Evolutionary conservation across 2,888 invertebrate genomes (phyloP), one percentile per base, ranked within the genome.

Genomic region (Argyra leucocephala): DNA sequence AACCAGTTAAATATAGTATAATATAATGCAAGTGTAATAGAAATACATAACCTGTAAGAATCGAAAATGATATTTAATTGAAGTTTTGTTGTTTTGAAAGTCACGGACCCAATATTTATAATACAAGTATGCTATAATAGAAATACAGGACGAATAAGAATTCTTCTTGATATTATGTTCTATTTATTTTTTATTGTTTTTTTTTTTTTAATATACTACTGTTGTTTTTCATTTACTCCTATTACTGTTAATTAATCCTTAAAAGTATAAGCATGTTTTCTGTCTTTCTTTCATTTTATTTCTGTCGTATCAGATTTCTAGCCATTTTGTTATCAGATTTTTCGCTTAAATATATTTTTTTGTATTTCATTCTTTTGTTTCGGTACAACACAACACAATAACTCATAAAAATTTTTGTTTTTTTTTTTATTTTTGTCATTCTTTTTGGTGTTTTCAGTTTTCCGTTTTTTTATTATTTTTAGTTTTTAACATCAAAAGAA

Each of bases 201-300:
- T 37, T 9, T 12, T 18, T n/a, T 12, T 48, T 5, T 15, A 48
- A 48, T 5, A 48, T n/a, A 48, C 15, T 9, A 9, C 10, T 48
- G 15, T 37, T 15, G 6, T 9, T 37, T 48, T 48, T 48, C 5
- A 18, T 48, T 48, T 48, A 48, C n/a, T 48, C n/a, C n/a, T 5
- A 48, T n/a, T 48, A 18, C 48, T 48, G 48, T 48, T 48, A 48
- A 48, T 48, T 48, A 48, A 48, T 48, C 48, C 48, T 48, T 48
- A 48, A 48, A 48, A 48, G 48, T 48, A 48, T 18, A 48, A 48
- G 18, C 48, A n/a, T 48, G 48, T 48, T 48, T 48, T 18, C 48
- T 48, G 48, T 48, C 48, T 48, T 48, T n/a, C 48, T 48, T 48
- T 48, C 15, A 18, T 48, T 48, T 5, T n/a, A 48, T 48, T 48